Evolutionary conservation across 2,888 invertebrate species (phyloP).

Genomic region (Lissocephala sabroskyi): DNA sequence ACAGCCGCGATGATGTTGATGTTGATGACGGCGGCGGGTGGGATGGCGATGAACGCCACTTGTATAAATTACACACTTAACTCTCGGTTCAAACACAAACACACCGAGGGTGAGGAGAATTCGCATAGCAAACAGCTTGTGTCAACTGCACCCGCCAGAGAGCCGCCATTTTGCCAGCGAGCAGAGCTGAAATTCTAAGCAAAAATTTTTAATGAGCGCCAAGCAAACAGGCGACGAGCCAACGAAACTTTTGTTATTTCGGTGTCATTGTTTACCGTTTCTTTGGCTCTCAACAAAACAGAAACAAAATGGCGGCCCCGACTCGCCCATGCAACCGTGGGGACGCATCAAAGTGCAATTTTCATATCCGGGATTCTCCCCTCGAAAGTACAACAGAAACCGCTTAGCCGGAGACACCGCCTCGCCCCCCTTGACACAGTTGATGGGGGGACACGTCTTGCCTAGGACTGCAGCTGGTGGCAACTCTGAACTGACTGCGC

Average conservation of each 20-base stretch:
- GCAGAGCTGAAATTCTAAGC: constrained; percentile 35
- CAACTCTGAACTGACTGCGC: constrained; percentile 9
- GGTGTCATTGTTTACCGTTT: constrained; percentile 42
- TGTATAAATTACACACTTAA: constrained; percentile 61
- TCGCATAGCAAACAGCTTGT: constrained; percentile 38
- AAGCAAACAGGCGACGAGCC: constrained; percentile 25
- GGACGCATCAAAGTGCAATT: constrained; percentile 61
- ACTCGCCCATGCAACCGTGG: neutral
- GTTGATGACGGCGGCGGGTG: too few species aligned
- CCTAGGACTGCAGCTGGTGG: constrained; percentile 28
- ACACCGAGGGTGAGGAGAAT: neutral
- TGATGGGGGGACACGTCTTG: constrained; percentile 14
- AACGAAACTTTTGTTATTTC: constrained; percentile 49
- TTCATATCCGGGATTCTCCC: constrained; percentile 46
- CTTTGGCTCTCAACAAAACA: constrained; percentile 7
- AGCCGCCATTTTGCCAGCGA: constrained; percentile 19
- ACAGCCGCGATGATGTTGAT: neutral
- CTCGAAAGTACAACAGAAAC: constrained; percentile 23
- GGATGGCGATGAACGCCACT: constrained; percentile 28
- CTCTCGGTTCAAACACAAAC: constrained; percentile 19
- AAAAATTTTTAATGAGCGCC: constrained; percentile 53
- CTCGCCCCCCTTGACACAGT: neutral
- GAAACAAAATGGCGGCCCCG: too few species aligned
- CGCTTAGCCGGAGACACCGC: constrained; percentile 18
- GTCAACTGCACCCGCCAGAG: constrained; percentile 42